phyloP scores from a whole-genome alignment of 1,140 invertebrate genomes.

The Gryllus bimaculatus region DNA sequence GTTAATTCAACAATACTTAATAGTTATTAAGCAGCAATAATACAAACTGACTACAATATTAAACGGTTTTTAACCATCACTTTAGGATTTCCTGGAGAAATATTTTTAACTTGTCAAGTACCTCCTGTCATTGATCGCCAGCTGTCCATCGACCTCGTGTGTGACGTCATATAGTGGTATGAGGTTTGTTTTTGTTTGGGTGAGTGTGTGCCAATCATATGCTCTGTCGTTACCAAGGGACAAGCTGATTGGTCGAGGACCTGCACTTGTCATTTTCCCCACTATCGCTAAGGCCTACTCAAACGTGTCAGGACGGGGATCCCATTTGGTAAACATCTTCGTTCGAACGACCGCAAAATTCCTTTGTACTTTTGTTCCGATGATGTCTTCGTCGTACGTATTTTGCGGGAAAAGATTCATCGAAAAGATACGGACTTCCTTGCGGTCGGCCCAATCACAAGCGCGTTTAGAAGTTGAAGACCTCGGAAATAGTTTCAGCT shows the following conservation, averaged over 20 bases:
- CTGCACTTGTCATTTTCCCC: not conserved
- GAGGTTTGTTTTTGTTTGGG: constrained; percentile 19
- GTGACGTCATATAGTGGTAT: constrained; percentile 11
- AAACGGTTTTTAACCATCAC: not conserved
- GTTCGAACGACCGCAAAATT: not conserved
- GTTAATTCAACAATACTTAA: too few species aligned
- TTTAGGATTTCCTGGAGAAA: not conserved
- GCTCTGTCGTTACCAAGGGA: not conserved
- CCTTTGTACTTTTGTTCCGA: not conserved
- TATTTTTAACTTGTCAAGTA: not conserved
- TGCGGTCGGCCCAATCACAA: constrained; percentile 12
- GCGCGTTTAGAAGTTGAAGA: constrained; percentile 13
- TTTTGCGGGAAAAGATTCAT: not conserved
- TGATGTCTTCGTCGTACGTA: constrained; percentile 10
- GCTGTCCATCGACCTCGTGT: constrained; percentile 16
- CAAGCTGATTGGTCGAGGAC: not conserved
- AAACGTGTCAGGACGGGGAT: constrained; percentile 7
- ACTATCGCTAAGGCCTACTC: constrained; percentile 11
- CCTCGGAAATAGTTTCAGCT: constrained; percentile 16
- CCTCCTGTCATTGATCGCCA: constrained; percentile 10
- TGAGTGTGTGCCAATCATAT: constrained; percentile 10
- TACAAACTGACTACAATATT: too few species aligned
- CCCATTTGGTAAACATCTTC: not conserved
- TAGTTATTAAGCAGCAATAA: too few species aligned
- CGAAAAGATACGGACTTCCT: not conserved